These are phyloP conservation scores for Xerus rutilus DNA, from an alignment of 2,797 vertebrate species.

Conservation along the genomic window DNA sequence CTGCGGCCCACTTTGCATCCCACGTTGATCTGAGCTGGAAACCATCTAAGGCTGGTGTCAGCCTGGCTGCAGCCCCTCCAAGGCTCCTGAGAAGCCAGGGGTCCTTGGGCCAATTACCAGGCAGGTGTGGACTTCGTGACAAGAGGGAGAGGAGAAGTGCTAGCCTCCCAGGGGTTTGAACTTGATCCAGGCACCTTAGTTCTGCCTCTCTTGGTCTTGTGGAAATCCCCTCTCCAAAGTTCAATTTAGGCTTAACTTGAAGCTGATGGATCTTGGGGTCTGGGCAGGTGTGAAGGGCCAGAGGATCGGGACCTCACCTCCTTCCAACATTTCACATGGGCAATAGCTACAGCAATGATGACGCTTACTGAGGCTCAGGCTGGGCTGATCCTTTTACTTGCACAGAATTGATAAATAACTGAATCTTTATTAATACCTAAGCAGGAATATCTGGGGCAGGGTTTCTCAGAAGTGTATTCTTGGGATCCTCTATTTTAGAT, in stretches of 20 bases:
- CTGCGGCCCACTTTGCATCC: background rate
- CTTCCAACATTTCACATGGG: background rate
- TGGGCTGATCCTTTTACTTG: constrained; percentile 1
- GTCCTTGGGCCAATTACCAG: background rate
- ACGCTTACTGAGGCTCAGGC: background rate
- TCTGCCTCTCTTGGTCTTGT: background rate
- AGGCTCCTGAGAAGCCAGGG: background rate
- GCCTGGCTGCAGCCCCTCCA: background rate
- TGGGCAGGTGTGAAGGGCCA: background rate
- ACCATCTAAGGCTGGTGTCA: background rate
- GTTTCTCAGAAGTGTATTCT: background rate
- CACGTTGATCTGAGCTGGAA: background rate
- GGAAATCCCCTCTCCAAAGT: background rate
- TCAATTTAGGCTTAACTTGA: background rate
- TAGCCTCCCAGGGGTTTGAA: background rate
- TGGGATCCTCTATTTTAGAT: background rate
- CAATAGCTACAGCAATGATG: background rate
- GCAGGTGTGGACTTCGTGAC: background rate
- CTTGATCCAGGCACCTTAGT: background rate
- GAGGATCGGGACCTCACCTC: background rate
- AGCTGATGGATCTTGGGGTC: background rate
- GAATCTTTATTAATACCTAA: constrained; percentile 12
- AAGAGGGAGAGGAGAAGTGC: background rate
- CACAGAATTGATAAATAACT: background rate
- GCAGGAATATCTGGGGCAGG: background rate